Conservation (phyloP, 2,113 vertebrate genomes). For the Pitta sordida region DNA sequence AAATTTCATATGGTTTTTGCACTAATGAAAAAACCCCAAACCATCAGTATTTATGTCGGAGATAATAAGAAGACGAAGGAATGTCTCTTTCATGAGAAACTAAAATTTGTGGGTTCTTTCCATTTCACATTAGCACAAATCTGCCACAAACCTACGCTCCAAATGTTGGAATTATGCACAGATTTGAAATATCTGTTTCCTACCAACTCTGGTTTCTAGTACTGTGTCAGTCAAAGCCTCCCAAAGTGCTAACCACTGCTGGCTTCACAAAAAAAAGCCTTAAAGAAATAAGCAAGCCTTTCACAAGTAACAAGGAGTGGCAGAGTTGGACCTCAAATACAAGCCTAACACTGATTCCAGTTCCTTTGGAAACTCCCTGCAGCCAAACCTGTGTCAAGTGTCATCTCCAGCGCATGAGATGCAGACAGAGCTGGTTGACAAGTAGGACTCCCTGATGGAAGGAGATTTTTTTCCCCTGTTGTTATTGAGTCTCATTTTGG, state of each 20-base stretch:
- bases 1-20: not conserved
- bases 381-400: not conserved
- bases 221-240: not conserved
- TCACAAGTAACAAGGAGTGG: not conserved
- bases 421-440: not conserved
- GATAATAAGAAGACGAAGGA: not conserved
- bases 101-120: not conserved
- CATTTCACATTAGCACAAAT: conserved; percentile 16
- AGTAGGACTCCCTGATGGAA: not conserved
- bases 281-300: not conserved
- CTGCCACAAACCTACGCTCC: conserved; percentile 11
- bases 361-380: not conserved
- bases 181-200: not conserved
- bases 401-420: not conserved
- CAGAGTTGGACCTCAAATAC: not conserved
- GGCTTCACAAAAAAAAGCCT: not conserved
- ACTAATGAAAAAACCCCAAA: not conserved
- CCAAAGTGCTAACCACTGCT: not conserved
- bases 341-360: not conserved
- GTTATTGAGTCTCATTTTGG: not conserved
- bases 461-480: not conserved
- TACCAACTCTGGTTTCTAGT: not conserved
- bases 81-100: not conserved
- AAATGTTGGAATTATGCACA: conserved; percentile 16
- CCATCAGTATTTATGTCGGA: not conserved